A percentile compares a stretch with the other conserved stretches of the same genome.
phyloP scores from a whole-genome alignment of 2,797 vertebrate genomes.

The Phalloptychus januarius region DNA sequence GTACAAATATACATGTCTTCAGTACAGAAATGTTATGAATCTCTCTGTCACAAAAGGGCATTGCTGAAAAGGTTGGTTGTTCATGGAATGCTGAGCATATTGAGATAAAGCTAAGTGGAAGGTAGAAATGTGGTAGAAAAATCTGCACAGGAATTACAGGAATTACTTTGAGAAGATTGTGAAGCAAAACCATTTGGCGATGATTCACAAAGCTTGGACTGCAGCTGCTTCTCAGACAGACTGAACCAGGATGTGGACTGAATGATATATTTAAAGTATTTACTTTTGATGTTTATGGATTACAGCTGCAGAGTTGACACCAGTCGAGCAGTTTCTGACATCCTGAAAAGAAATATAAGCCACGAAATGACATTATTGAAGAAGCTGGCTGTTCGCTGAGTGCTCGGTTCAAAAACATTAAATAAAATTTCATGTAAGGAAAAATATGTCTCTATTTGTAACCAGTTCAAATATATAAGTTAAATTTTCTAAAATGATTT shows the following conservation, averaged over 20 bases:
- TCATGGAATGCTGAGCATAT: neutral
- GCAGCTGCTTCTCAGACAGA: neutral
- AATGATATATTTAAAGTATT: neutral
- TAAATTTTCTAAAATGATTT: neutral
- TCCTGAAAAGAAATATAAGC: neutral
- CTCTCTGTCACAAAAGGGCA: neutral
- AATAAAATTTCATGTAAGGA: neutral
- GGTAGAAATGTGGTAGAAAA: neutral
- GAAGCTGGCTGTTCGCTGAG: neutral
- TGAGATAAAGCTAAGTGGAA: neutral
- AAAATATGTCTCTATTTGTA: neutral
- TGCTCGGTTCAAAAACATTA: neutral
- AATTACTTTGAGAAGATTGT: neutral
- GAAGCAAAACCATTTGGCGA: neutral
- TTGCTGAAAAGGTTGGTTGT: neutral
- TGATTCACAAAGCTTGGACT: neutral
- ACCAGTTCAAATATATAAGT: neutral
- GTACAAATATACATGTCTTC: neutral
- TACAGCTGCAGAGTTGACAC: neutral
- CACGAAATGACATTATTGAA: neutral
- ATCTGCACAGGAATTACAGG: neutral
- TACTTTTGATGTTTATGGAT: neutral
- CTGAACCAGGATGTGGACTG: neutral
- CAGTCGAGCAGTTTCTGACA: neutral
- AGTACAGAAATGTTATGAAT: neutral